Percentiles rank a stretch among this genome's conserved stretches.
These are phyloP conservation scores for Onchidella celtica DNA, from an alignment of 2,888 invertebrate genomes.

Conservation along the genomic window DNA sequence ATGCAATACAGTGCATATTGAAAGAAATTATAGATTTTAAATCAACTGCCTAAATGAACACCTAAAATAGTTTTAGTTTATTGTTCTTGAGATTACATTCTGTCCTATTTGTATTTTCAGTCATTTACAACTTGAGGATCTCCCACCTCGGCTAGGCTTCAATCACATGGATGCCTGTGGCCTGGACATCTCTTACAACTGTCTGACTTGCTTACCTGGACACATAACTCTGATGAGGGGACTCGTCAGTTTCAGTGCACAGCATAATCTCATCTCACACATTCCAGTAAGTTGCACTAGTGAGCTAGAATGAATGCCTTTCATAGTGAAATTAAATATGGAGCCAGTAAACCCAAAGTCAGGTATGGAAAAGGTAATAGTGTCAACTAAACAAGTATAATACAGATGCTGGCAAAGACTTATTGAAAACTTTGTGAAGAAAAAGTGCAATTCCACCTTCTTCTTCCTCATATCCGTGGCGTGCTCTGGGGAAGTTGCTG, in stretches of 20 bases:
- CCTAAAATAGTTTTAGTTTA: neutral
- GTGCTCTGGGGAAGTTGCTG: too few relatives aligned
- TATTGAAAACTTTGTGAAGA: too few relatives aligned
- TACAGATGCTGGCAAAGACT: too few relatives aligned
- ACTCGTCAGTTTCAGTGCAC: slow-evolving; percentile 26
- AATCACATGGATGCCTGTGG: slow-evolving; percentile 34
- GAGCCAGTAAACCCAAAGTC: too few relatives aligned
- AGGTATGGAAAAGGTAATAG: too few relatives aligned
- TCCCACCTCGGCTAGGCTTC: slow-evolving; percentile 29
- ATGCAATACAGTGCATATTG: too few relatives aligned
- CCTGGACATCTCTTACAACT: slow-evolving; percentile 22
- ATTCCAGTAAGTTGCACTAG: slow-evolving; percentile 40
- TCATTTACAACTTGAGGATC: slow-evolving; percentile 4
- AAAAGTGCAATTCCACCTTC: too few relatives aligned
- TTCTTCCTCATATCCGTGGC: too few relatives aligned
- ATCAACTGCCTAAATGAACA: neutral
- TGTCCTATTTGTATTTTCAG: neutral
- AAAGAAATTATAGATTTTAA: neutral
- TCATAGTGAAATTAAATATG: too few relatives aligned
- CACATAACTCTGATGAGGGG: slow-evolving; percentile 36
- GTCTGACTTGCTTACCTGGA: slow-evolving; percentile 17
- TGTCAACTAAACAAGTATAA: too few relatives aligned
- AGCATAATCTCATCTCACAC: slow-evolving; percentile 20
- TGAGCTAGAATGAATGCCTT: neutral
- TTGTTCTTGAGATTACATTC: neutral